Evolutionary conservation across 1,140 invertebrate species (phyloP), one percentile per base, ranked within the genome.

Genomic region (Megalonaias nervosa): DNA sequence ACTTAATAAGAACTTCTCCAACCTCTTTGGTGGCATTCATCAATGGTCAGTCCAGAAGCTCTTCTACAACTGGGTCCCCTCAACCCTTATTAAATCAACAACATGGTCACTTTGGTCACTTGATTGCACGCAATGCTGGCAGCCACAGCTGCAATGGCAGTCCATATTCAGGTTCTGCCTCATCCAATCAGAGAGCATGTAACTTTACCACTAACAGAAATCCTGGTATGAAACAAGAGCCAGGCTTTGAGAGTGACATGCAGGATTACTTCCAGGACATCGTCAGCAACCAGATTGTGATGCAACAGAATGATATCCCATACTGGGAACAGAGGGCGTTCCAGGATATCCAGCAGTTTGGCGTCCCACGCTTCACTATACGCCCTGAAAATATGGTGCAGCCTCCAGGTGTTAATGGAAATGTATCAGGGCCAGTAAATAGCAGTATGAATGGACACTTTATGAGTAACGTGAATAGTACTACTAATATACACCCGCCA

Each of bases 1-100:
- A 96, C 60, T 95, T 98, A 93, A 98, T 99, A 83, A 93, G 97
- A 79, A 97, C 97, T 83, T 98, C 97, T 17, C 97, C 97, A 0
- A 98, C 97, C 82, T 98, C 97, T 59, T 91, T 99, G 74, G 95
- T 95, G 38, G 96, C 96, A n/a, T 94, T 97, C 66, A 95, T 97
- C 85, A 96, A 96, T 86, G 96, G 95, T 6, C 96, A 96, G 1
- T 92, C 95, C 13, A 96, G 95, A 86, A 97, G 81, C 19, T 85
- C 86, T 11, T 85, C 84, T 26, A 82, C 86, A 15, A 86, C 81
- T 66, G 83, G 81, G 9, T 85, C 83, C 23, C 82, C 85, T 31
- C 84, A 85, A 74, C 84, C 84, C 14, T 71, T 77, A 15, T 76
- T 73, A 48, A 80, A 83, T n/a, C 75, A 75, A 26, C 38, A 48